Percentiles rank a stretch among this genome's conserved stretches.
phyloP scores from a whole-genome alignment of 2,888 invertebrate genomes.

The Meganola albula region DNA sequence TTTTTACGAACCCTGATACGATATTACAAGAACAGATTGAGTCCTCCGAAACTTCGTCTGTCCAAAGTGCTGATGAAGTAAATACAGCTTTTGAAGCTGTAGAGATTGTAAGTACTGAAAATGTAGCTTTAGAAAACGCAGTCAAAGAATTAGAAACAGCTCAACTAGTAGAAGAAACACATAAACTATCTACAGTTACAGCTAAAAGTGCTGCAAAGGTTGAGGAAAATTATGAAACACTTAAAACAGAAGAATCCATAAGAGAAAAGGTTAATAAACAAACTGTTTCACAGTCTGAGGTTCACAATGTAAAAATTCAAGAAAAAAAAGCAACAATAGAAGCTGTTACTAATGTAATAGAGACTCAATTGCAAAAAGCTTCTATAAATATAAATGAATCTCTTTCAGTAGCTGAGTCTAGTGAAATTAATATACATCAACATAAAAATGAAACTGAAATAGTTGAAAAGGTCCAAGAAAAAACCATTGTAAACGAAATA shows the following conservation, averaged over 20 bases:
- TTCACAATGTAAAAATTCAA: conserved; percentile 18
- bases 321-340: conserved; percentile 25
- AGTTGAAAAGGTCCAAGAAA: conserved; percentile 1
- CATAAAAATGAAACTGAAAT: background rate
- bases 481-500: conserved; percentile 5
- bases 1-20: conserved; percentile 61
- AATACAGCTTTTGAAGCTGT: conserved; percentile 30
- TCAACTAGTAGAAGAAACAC: conserved; percentile 26
- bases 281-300: conserved; percentile 17
- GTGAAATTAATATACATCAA: background rate
- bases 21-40: conserved; percentile 48
- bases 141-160: conserved; percentile 27
- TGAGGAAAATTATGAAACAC: conserved; percentile 14
- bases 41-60: conserved; percentile 43
- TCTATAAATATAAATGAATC: conserved; percentile 2
- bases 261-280: conserved; percentile 26
- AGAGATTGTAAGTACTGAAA: conserved; percentile 29
- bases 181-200: conserved; percentile 19
- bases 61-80: conserved; percentile 38
- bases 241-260: conserved; percentile 22
- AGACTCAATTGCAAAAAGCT: conserved; percentile 14
- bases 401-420: conserved; percentile 1
- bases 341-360: conserved; percentile 15
- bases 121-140: conserved; percentile 27
- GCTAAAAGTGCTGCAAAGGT: conserved; percentile 23